Conservation (phyloP, 92 coral and sea anemone species). For the Pocillopora grandis region DNA sequence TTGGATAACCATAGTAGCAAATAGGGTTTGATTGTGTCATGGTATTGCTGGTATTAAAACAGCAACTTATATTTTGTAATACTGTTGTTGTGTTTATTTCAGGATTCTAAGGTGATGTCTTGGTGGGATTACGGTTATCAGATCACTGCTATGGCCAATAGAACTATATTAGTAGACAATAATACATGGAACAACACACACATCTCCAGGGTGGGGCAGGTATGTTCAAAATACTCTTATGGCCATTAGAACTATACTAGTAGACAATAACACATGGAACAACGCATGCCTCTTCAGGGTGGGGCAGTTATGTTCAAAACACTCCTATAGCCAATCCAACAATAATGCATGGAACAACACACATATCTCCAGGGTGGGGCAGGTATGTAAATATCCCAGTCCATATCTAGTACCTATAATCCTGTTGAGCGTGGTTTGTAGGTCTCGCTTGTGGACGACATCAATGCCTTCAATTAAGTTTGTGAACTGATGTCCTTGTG, state of each 20-base stretch:
- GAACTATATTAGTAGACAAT: constrained; percentile 96
- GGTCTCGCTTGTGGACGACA: constrained; percentile 52
- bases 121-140: constrained; percentile 99
- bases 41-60: background rate
- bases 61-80: background rate
- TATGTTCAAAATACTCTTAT: too few species aligned
- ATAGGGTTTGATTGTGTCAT: background rate
- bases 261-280: too few species aligned
- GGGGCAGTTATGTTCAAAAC: constrained; percentile 98
- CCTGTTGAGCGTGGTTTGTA: constrained; percentile 18
- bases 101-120: constrained; percentile 95
- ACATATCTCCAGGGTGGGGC: constrained; percentile 98
- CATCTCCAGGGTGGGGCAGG: constrained; percentile 96
- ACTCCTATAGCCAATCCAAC: constrained; percentile 98
- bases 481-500: background rate
- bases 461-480: constrained; percentile 1
- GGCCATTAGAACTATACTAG: too few species aligned
- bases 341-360: constrained; percentile 99
- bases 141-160: constrained; percentile 97
- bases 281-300: constrained; percentile 61
- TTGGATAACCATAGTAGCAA: too few species aligned
- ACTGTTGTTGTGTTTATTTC: background rate
- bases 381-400: background rate
- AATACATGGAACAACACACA: constrained; percentile 99
- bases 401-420: constrained; percentile 35